Percentiles rank a stretch among this genome's conserved stretches.
phyloP scores from a whole-genome alignment of 2,113 vertebrate species.

The Mesitornis unicolor region DNA sequence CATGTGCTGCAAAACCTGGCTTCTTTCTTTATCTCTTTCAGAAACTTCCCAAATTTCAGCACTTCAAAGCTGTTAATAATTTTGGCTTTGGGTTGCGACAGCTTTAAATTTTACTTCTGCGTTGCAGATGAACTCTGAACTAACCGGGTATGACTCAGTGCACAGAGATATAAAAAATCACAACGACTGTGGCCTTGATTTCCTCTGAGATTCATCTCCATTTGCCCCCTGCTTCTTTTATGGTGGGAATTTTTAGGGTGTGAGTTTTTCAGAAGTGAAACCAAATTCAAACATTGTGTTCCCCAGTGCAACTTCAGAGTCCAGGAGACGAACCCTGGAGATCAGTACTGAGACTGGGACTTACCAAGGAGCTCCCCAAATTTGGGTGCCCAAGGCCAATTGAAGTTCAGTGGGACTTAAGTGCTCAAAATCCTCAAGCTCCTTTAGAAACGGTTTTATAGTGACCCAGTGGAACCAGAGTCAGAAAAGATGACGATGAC shows the following conservation, averaged over 20 bases:
- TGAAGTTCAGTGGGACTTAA: not conserved
- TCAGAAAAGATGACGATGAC: slow-evolving; percentile 15
- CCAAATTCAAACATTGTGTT: not conserved
- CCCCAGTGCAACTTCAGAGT: not conserved
- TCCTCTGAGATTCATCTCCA: slow-evolving; percentile 7
- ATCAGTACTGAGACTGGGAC: not conserved
- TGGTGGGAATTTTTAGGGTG: not conserved
- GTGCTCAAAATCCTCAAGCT: not conserved
- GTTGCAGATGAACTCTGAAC: slow-evolving; percentile 24
- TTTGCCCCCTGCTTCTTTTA: not conserved
- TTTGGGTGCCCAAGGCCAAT: accelerated
- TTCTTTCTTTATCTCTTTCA: not conserved
- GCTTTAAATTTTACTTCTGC: slow-evolving; percentile 16
- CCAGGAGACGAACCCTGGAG: not conserved
- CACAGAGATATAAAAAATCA: not conserved
- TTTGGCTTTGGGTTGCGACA: not conserved
- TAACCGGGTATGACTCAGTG: slow-evolving; percentile 26
- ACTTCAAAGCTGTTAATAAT: not conserved
- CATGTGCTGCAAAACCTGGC: not conserved
- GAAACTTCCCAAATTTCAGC: not conserved
- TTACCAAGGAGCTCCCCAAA: not conserved
- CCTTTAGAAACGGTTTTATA: not conserved
- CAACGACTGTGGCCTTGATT: not conserved
- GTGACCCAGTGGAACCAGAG: not conserved
- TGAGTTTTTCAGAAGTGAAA: not conserved